Conservation (phyloP, 1,140 invertebrate species). For the Sminthurides bifidus region DNA sequence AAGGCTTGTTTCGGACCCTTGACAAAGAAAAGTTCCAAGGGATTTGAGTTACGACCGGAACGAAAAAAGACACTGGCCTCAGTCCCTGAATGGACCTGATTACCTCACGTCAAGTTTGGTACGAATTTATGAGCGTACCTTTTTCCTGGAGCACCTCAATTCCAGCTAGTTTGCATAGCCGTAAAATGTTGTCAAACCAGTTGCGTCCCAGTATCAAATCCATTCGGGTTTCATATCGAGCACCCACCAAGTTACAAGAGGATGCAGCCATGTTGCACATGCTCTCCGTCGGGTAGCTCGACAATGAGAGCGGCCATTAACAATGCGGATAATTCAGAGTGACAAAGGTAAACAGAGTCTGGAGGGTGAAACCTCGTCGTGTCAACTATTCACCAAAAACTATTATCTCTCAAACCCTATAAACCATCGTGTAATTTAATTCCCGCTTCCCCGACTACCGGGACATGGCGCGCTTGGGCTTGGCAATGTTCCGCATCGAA, state of each 20-base stretch:
- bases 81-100: conserved; percentile 1
- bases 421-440: conserved; percentile 7
- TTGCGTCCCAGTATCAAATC: too few relatives aligned
- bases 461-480: too few relatives aligned
- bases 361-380: conserved; percentile 14
- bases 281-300: not conserved
- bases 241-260: too few relatives aligned
- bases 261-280: too few relatives aligned
- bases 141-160: too few relatives aligned
- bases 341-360: conserved; percentile 22
- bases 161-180: too few relatives aligned
- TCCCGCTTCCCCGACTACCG: too few relatives aligned
- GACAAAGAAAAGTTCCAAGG: too few relatives aligned
- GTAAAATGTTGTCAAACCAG: too few relatives aligned
- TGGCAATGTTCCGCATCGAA: too few relatives aligned
- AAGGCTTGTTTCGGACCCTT: too few relatives aligned
- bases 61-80: not conserved
- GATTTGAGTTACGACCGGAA: conserved; percentile 4
- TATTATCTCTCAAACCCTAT: conserved; percentile 2
- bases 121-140: conserved; percentile 1
- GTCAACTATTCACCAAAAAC: conserved; percentile 4
- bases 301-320: conserved; percentile 16
- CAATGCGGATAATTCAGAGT: conserved; percentile 23
- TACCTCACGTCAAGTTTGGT: not conserved
- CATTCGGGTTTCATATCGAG: not conserved